Evolutionary conservation across 2,113 vertebrate genomes (phyloP).

Genomic region (Glaucomys volans): DNA sequence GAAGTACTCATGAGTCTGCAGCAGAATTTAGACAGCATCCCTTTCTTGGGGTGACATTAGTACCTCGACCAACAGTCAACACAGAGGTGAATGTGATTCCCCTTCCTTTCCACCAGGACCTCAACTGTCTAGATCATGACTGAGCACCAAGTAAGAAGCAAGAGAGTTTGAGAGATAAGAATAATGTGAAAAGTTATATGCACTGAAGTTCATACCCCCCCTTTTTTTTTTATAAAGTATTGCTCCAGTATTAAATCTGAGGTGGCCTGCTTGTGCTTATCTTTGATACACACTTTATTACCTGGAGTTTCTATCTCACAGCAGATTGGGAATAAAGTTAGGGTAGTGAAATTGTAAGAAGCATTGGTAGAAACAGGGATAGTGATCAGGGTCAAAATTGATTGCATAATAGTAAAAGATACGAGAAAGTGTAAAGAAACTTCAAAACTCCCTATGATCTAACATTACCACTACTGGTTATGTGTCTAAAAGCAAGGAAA

Average conservation of each 20-base stretch:
- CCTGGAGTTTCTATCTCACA: neutral
- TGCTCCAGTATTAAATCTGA: neutral
- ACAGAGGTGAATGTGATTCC: neutral
- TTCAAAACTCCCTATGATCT: neutral
- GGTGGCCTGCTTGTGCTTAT: neutral
- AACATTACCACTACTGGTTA: neutral
- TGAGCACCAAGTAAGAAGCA: neutral
- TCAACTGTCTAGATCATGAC: neutral
- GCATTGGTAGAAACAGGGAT: neutral
- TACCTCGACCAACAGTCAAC: neutral
- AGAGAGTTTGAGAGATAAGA: neutral
- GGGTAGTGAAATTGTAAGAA: neutral
- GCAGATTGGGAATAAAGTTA: neutral
- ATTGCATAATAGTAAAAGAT: neutral
- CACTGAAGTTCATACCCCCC: neutral
- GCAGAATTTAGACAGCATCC: neutral
- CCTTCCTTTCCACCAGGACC: neutral
- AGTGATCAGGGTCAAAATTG: neutral
- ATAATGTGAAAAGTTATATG: neutral
- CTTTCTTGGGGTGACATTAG: neutral
- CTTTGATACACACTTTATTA: neutral
- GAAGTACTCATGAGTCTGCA: neutral
- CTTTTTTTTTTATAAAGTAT: neutral
- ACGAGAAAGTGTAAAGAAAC: neutral
- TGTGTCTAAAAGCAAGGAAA: neutral